Base-by-base conservation (phyloP, 2,888 invertebrate species). In the Lagria hirta region DNA sequence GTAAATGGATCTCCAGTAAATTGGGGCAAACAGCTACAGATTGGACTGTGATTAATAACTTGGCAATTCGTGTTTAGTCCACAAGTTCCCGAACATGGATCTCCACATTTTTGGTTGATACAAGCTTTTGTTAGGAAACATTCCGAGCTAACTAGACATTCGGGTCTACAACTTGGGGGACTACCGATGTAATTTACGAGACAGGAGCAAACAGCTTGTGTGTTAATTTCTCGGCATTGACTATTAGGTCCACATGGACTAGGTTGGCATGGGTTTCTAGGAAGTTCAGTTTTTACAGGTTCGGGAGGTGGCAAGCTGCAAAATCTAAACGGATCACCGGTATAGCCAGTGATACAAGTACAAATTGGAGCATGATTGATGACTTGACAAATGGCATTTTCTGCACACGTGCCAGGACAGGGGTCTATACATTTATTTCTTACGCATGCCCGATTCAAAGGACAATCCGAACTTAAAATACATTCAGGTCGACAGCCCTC, bases 221-320 rank as follows among this genome's bases (percentile, higher is more conserved):
- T 75, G 58, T 88, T 85, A 3, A 84, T 79, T 58, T 81, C 81
- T 58, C 88, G 78, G 51, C 90, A 91, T 62, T 88, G 84, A 64
- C 88, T 87, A 66, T 89, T 88, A 1, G 88, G 86, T 27, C 90
- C 91, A 66, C 90, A 91, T 0, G 90, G 89, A 12, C 85, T 81
- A 26, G 88, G 87, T 44, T 81, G 79, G 61, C 90, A 90, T 4
- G 88, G 88, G 61, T 88, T 84, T 46, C 24, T 20, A 12, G 61
- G 58, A 16, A 24, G 30, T 62, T 74, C 72, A 29, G 41, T 46
- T 54, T 40, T 44, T 6, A 50, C 33, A 21, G 59, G 73, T 70
- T 76, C 72, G 18, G 24, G 37, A 20, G 68, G 58, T 52, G 58
- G 45, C 4, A 70, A 66, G 38, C 54, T 57, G 34, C 62, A 62